These are phyloP conservation scores for Nematolebias whitei DNA, from an alignment of 2,113 vertebrate species.

Conservation along the genomic window DNA sequence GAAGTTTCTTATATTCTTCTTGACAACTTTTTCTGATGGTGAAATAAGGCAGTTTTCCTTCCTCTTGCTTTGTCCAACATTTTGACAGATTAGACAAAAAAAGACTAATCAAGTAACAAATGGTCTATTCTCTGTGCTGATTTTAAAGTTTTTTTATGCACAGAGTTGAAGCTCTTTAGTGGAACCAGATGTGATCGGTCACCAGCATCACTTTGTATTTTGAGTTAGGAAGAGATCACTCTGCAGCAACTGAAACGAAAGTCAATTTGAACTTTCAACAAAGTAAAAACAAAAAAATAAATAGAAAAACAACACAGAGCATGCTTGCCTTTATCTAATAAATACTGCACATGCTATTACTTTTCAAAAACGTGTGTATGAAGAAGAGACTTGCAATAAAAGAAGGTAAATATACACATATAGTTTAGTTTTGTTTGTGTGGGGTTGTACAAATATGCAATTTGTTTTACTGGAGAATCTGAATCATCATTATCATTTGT, in stretches of 20 bases:
- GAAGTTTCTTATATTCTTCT: constrained; percentile 45
- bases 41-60: constrained; percentile 11
- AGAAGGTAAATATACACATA: neutral
- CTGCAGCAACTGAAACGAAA: constrained; percentile 38
- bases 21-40: constrained; percentile 31
- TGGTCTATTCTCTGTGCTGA: constrained; percentile 20
- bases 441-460: neutral
- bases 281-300: neutral
- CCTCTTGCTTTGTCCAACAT: constrained; percentile 12
- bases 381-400: neutral
- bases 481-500: neutral
- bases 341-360: constrained; percentile 15
- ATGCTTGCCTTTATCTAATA: constrained; percentile 32
- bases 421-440: neutral
- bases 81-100: constrained; percentile 1
- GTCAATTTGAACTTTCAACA: constrained; percentile 38
- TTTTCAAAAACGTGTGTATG: neutral
- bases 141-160: constrained; percentile 42
- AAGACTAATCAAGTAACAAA: constrained; percentile 58
- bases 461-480: neutral
- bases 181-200: constrained; percentile 50
- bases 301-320: neutral
- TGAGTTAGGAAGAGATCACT: constrained; percentile 53
- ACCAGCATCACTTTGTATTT: constrained; percentile 65
- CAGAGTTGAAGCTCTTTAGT: constrained; percentile 43